Evolutionary conservation across 1,140 invertebrate species (phyloP), one percentile per base, ranked within the genome.

Genomic region (Drosophila pachea): DNA sequence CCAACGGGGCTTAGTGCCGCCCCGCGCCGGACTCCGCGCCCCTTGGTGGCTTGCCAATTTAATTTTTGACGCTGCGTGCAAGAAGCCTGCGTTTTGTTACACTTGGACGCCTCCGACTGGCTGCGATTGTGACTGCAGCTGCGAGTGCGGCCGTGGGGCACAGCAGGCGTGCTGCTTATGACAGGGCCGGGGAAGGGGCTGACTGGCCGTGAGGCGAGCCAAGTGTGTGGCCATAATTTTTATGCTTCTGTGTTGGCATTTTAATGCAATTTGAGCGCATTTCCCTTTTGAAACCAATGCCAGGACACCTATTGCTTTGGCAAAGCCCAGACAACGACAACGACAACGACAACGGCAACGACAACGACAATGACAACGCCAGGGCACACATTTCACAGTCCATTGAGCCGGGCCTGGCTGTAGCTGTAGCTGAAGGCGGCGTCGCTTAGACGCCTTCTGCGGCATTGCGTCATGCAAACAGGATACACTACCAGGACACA

Each of bases 231-330:
- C 76, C 76, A 83, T 83, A 83, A 83, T 84, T 83, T 83, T 84
- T 84, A 83, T 83, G 76, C 79, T 84, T 84, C 79, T 83, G 81
- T 83, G 76, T 86, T 83, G 79, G 81, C 76, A 83, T 83, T 83
- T 83, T 83, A 83, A 83, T 83, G 78, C 78, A 83, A 83, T 83
- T 83, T 83, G 79, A 84, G 73, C 79, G 79, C 81, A 83, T 83
- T 83, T 83, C 79, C 79, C 79, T 83, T 83, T 83, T 83, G 79
- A 86, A 83, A 86, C 81, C 81, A 86, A 86, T 86, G 81, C 81
- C 82, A 86, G 81, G 81, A 86, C 81, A 86, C 81, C 81, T 86
- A 86, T 86, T 81, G 81, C 82, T 86, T 86, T 86, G 81, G 82
- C 81, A 86, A 79, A 47, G 64, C 59, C 36, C 38, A 63, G 76